Evolutionary conservation across 2,113 vertebrate genomes (phyloP).

Genomic region (Elanoides forficatus): DNA sequence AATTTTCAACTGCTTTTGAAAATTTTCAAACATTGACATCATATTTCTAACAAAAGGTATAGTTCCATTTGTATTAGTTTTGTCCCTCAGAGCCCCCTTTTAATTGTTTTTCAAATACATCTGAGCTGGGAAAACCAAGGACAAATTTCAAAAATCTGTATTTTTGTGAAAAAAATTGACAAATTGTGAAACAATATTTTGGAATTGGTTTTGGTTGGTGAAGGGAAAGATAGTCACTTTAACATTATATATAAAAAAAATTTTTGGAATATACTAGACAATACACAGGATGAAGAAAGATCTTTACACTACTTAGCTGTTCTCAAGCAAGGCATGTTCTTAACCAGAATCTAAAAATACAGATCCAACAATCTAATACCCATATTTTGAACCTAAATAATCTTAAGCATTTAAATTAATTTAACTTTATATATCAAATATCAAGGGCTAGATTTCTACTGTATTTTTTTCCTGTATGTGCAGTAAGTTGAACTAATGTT

Average conservation of each 20-base stretch:
- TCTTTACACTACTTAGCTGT: neutral
- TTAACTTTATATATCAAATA: neutral
- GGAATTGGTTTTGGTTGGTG: neutral
- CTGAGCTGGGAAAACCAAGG: neutral
- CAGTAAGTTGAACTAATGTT: neutral
- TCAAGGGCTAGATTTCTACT: neutral
- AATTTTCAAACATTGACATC: neutral
- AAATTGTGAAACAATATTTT: neutral
- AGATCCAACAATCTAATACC: neutral
- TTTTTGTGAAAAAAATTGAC: too few species aligned
- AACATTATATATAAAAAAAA: neutral
- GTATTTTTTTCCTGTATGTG: neutral
- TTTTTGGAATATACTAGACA: neutral
- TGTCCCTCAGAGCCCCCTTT: neutral
- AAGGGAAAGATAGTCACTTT: neutral
- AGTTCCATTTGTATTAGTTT: neutral
- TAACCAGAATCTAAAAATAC: neutral
- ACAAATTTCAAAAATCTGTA: neutral
- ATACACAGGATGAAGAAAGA: neutral
- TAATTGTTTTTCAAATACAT: neutral
- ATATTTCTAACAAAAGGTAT: neutral
- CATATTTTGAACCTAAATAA: neutral
- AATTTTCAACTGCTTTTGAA: neutral
- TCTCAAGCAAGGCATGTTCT: neutral
- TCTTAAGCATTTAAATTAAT: neutral